phyloP scores from a whole-genome alignment of 2,888 invertebrate genomes.

The Oasisia sp. region DNA sequence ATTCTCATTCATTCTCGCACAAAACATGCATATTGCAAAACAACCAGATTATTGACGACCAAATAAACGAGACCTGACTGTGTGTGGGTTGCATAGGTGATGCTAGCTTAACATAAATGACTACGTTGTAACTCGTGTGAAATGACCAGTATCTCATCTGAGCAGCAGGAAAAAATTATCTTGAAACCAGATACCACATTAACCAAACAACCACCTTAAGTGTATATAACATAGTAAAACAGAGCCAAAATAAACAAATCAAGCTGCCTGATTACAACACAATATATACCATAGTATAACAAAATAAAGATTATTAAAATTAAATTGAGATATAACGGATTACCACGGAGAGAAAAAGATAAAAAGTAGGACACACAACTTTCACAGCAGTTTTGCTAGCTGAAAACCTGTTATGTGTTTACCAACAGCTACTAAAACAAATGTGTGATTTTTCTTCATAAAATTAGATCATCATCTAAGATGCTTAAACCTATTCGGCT shows the following conservation, averaged over 20 bases:
- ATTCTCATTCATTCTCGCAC: no score
- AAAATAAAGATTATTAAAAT: background rate
- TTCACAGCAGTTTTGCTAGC: background rate
- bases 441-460: no score
- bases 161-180: no score
- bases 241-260: background rate
- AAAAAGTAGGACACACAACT: background rate
- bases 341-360: background rate
- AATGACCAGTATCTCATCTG: no score
- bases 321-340: background rate
- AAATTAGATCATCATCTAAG: no score
- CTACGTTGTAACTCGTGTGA: background rate
- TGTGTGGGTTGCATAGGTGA: background rate
- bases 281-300: background rate
- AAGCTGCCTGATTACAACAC: background rate
- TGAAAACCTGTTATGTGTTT: background rate
- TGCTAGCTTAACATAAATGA: background rate
- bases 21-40: no score
- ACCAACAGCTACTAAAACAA: no score
- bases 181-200: background rate
- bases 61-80: no score
- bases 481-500: no score
- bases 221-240: background rate
- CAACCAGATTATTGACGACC: no score
- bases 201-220: background rate